Percentiles rank a stretch among this genome's conserved stretches.
Evolutionary conservation across 2,888 invertebrate genomes (phyloP).

Genomic region (Caenorhabditis drosophilae): DNA sequence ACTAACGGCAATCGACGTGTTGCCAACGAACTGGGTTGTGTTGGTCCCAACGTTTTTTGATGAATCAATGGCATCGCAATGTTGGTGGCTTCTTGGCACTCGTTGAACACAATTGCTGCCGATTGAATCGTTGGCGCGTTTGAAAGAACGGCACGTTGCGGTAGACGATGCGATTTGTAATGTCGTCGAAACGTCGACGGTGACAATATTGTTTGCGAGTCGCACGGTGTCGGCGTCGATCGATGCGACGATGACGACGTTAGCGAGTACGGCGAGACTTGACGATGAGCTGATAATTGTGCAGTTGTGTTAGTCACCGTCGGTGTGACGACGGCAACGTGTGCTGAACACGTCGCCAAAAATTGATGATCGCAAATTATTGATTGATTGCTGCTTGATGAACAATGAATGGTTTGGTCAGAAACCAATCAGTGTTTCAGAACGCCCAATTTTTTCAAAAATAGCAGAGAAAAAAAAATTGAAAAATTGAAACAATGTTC

Average conservation of each 20-base stretch:
- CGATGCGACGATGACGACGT: constrained; percentile 27
- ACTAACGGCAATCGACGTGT: constrained; percentile 62
- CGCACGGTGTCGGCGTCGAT: constrained; percentile 15
- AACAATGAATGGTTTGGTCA: too few relatives aligned
- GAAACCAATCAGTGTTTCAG: too few relatives aligned
- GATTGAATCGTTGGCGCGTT: constrained; percentile 48
- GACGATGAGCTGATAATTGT: constrained; percentile 10
- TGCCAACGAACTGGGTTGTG: constrained; percentile 32
- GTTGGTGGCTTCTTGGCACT: too few relatives aligned
- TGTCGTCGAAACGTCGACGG: constrained; percentile 40
- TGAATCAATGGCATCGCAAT: constrained; percentile 5
- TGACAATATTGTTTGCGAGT: constrained; percentile 17
- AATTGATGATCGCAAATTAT: constrained; percentile 1
- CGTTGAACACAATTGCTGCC: constrained; percentile 42
- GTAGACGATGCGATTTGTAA: constrained; percentile 59
- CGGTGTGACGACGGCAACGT: constrained; percentile 25
- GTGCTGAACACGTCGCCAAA: constrained; percentile 9
- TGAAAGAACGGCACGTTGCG: constrained; percentile 54
- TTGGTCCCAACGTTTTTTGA: constrained; percentile 2
- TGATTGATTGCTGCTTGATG: background rate
- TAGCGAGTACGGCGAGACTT: constrained; percentile 22
- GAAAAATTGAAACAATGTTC: background rate
- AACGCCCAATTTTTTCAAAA: too few relatives aligned
- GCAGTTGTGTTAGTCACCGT: constrained; percentile 29
- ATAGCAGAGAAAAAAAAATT: background rate